A percentile compares a stretch with the other conserved stretches of the same genome.
Evolutionary conservation across 2,888 invertebrate genomes (phyloP).

Genomic region (Griposia aprilina): DNA sequence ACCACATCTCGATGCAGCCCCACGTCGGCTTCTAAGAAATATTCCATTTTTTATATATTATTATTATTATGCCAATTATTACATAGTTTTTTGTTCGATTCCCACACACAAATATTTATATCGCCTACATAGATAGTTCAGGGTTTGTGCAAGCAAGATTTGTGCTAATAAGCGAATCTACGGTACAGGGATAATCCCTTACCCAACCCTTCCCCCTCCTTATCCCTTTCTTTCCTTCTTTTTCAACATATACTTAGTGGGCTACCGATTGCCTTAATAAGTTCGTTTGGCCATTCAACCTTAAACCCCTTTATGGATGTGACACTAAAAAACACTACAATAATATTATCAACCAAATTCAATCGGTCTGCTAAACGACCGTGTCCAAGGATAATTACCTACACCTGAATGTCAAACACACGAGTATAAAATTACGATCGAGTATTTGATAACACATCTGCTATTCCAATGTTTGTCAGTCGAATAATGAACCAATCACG

Average conservation of each 20-base stretch:
- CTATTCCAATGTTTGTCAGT: slow-evolving; percentile 21
- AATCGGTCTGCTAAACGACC: slow-evolving; percentile 25
- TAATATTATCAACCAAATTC: slow-evolving; percentile 17
- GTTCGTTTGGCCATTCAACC: background rate
- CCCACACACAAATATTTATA: background rate
- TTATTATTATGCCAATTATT: background rate
- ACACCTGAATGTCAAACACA: slow-evolving; percentile 27
- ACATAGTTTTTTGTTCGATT: background rate
- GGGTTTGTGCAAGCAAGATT: background rate
- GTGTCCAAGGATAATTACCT: slow-evolving; percentile 34
- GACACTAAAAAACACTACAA: background rate
- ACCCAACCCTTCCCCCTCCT: background rate
- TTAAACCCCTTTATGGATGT: background rate
- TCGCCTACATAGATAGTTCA: background rate
- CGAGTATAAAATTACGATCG: slow-evolving; percentile 36
- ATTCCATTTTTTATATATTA: no score
- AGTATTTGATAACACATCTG: slow-evolving; percentile 33
- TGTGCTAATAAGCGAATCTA: background rate
- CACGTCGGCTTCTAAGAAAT: no score
- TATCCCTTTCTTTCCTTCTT: no score
- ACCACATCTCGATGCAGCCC: no score
- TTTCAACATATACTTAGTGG: background rate
- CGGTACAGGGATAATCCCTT: background rate
- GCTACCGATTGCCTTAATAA: background rate
- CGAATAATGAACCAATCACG: slow-evolving; percentile 46